A percentile compares a stretch with the other conserved stretches of the same genome.
Conservation (phyloP, 2,113 vertebrate species). For the Canis aureus region DNA sequence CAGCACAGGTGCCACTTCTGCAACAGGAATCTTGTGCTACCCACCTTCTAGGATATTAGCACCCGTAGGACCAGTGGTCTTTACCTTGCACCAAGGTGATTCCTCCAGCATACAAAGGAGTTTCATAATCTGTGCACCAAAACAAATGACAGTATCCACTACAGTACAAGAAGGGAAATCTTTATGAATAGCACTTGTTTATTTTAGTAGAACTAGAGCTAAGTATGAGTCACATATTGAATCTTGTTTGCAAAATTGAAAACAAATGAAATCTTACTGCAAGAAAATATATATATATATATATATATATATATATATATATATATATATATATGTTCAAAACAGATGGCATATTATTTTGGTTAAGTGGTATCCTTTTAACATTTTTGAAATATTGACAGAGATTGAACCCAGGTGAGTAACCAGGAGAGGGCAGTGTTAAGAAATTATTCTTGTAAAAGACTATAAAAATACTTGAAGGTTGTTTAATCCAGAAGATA, state of each 20-base stretch:
- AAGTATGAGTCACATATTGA: slow-evolving; percentile 32
- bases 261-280: slow-evolving; percentile 46
- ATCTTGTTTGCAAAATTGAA: slow-evolving; percentile 52
- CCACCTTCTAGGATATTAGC: neutral
- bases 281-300: neutral
- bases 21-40: neutral
- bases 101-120: neutral
- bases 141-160: neutral
- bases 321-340: neutral
- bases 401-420: neutral
- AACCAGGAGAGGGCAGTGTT: neutral
- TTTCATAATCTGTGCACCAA: neutral
- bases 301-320: neutral
- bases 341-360: neutral
- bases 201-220: slow-evolving; percentile 38
- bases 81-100: neutral
- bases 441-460: slow-evolving; percentile 34
- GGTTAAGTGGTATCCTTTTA: slow-evolving; percentile 38
- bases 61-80: neutral
- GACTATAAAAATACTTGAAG: neutral
- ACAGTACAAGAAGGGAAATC: neutral
- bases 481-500: slow-evolving; percentile 16
- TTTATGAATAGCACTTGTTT: slow-evolving; percentile 50
- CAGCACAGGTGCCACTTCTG: neutral
- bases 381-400: slow-evolving; percentile 38